Evolutionary conservation across 2,888 invertebrate genomes (phyloP).

Genomic region (Eulithis testata): DNA sequence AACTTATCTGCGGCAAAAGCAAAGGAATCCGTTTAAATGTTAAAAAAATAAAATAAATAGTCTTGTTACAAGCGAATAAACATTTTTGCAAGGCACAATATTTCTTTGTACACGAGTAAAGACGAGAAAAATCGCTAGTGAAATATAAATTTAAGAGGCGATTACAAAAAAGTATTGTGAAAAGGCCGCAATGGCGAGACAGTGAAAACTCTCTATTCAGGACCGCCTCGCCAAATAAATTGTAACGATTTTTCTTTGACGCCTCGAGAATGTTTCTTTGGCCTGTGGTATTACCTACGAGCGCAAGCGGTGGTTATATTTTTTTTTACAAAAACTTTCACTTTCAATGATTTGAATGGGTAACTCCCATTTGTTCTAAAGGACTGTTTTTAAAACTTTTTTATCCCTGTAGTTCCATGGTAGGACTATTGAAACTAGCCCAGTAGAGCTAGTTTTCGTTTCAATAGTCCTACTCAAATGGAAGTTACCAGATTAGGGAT

Average conservation of each 20-base stretch:
- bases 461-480: too few species aligned
- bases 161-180: conserved; percentile 58
- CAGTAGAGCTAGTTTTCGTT: too few species aligned
- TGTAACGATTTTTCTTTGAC: conserved; percentile 79
- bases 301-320: conserved; percentile 22
- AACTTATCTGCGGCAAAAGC: too few species aligned
- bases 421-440: too few species aligned
- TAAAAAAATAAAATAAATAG: too few species aligned
- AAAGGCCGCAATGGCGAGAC: conserved; percentile 64
- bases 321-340: conserved; percentile 10
- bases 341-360: too few species aligned
- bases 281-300: conserved; percentile 44
- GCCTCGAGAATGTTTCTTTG: conserved; percentile 69
- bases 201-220: conserved; percentile 67
- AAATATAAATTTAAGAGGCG: conserved; percentile 56
- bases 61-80: too few species aligned
- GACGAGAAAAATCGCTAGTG: conserved; percentile 9
- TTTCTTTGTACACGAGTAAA: neutral
- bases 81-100: neutral
- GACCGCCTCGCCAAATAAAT: conserved; percentile 70
- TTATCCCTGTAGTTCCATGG: too few species aligned
- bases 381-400: too few species aligned
- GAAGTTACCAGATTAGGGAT: too few species aligned
- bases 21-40: too few species aligned
- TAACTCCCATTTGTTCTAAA: too few species aligned